A percentile compares a stretch with the other conserved stretches of the same genome.
Conservation (phyloP, 1,140 invertebrate genomes). For the Drosophila asahinai region DNA sequence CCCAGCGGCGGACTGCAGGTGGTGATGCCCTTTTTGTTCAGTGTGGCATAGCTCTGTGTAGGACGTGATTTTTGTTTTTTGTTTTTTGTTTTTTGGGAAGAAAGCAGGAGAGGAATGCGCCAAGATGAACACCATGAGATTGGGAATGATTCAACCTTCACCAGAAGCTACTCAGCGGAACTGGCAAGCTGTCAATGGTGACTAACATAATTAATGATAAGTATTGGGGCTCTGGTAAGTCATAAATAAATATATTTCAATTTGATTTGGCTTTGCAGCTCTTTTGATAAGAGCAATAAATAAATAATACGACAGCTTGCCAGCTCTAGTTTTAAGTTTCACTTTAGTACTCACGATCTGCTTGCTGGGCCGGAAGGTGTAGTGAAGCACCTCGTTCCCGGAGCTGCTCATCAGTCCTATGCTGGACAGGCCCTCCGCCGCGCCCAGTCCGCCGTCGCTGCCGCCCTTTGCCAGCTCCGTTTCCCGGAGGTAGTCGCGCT, state of each 20-base stretch:
- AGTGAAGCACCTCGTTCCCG: constrained; percentile 84
- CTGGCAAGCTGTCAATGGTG: constrained; percentile 1
- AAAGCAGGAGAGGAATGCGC: constrained; percentile 13
- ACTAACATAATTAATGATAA: neutral
- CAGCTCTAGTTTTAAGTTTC: neutral
- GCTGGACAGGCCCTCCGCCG: constrained; percentile 44
- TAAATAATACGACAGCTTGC: neutral
- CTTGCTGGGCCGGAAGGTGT: constrained; percentile 84
- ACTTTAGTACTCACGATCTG: constrained; percentile 79
- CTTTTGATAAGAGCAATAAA: neutral
- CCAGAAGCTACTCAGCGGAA: constrained; percentile 16
- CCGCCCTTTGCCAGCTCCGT: constrained; percentile 56
- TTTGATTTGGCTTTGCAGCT: neutral
- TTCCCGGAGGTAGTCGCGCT: constrained; percentile 75
- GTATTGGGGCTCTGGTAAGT: neutral
- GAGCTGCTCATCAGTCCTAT: constrained; percentile 71
- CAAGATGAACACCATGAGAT: constrained; percentile 36
- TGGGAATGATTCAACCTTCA: constrained; percentile 4
- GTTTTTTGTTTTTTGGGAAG: constrained; percentile 15
- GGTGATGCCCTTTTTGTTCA: constrained; percentile 84
- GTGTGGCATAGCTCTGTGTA: constrained; percentile 83
- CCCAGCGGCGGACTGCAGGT: constrained; percentile 82
- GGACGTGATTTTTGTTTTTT: neutral
- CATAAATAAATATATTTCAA: neutral
- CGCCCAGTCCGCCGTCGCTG: constrained; percentile 41